phyloP scores from a whole-genome alignment of 2,888 invertebrate species.

The Leucania comma region DNA sequence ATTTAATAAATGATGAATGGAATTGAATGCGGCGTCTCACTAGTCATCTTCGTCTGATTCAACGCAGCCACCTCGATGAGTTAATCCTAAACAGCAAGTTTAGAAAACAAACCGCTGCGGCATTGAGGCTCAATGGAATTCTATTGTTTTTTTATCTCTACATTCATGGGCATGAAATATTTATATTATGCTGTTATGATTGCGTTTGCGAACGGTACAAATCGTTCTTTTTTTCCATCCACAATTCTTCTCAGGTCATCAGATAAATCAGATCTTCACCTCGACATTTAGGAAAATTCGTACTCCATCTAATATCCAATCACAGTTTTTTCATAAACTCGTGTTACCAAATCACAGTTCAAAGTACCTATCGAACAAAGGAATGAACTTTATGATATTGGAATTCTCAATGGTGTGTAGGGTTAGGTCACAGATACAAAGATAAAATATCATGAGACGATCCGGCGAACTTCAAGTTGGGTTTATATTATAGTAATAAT shows the following conservation, averaged over 20 bases:
- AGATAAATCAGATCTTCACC: slow-evolving; percentile 53
- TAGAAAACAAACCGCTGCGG: slow-evolving; percentile 33
- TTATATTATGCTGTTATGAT: slow-evolving; percentile 28
- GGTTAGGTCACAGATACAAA: slow-evolving; percentile 73
- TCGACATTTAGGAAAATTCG: slow-evolving; percentile 57
- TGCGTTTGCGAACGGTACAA: slow-evolving; percentile 21
- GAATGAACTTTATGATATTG: slow-evolving; percentile 65
- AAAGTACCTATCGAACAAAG: slow-evolving; percentile 63
- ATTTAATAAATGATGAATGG: neutral
- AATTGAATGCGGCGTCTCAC: slow-evolving; percentile 5
- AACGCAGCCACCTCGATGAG: slow-evolving; percentile 10
- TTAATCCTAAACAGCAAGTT: slow-evolving; percentile 18
- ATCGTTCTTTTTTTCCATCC: slow-evolving; percentile 34
- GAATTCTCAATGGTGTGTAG: slow-evolving; percentile 66
- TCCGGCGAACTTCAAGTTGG: slow-evolving; percentile 77
- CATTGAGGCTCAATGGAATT: slow-evolving; percentile 43
- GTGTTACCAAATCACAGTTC: slow-evolving; percentile 46
- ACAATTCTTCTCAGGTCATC: slow-evolving; percentile 55
- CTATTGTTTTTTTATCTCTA: slow-evolving; percentile 53
- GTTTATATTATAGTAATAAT: slow-evolving; percentile 80
- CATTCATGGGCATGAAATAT: slow-evolving; percentile 37
- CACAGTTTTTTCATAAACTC: slow-evolving; percentile 48
- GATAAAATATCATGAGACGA: slow-evolving; percentile 74
- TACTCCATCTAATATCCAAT: slow-evolving; percentile 46
- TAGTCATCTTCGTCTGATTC: slow-evolving; percentile 8